Percentiles rank a stretch among this genome's conserved stretches.
Conservation (phyloP, 2,113 vertebrate genomes). For the Solea solea region DNA sequence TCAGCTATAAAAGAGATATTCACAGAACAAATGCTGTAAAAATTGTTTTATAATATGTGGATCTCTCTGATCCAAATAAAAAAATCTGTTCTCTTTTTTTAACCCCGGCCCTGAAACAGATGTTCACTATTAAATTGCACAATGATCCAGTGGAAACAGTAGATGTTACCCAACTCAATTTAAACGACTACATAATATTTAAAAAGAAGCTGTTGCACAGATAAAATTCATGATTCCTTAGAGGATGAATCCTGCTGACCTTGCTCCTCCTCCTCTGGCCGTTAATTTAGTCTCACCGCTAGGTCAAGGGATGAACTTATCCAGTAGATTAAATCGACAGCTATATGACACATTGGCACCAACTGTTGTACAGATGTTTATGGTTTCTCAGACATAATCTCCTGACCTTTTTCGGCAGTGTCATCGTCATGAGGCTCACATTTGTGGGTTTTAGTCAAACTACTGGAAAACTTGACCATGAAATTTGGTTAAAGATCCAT, state of each 20-base stretch:
- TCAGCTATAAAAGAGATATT: too few species aligned
- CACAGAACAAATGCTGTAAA: too few species aligned
- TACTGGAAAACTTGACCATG: too few species aligned
- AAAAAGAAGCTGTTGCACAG: background rate
- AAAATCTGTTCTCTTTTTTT: too few species aligned
- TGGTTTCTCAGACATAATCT: background rate
- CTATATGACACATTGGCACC: background rate
- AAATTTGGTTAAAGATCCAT: too few species aligned
- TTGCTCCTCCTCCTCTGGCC: background rate
- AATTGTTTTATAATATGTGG: too few species aligned
- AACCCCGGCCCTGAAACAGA: background rate
- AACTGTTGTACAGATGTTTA: background rate
- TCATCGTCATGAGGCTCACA: too few species aligned
- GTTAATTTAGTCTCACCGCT: background rate
- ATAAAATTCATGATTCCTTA: background rate
- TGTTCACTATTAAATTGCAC: background rate
- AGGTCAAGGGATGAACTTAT: background rate
- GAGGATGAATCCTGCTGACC: background rate
- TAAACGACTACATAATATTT: background rate
- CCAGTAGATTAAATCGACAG: background rate
- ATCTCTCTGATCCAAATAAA: too few species aligned
- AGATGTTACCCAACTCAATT: constrained; percentile 12
- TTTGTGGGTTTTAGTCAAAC: too few species aligned
- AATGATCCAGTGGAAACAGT: background rate
- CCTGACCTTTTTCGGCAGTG: background rate